These are phyloP conservation scores for Clarias batrachus DNA, from an alignment of 2,113 vertebrate species.

Conservation along the genomic window DNA sequence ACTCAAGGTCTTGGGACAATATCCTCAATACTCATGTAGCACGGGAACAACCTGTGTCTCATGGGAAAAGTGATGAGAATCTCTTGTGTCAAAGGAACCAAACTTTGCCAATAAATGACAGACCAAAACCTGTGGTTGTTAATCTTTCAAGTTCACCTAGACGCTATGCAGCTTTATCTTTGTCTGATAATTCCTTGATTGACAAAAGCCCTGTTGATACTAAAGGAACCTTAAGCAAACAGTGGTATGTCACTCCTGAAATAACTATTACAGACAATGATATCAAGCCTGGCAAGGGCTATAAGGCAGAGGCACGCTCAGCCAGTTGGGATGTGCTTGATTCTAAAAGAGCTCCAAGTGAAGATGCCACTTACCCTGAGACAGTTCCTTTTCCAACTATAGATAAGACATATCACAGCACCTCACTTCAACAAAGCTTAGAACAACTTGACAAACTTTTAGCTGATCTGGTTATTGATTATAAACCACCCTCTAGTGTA, in stretches of 20 bases:
- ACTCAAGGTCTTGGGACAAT: slow-evolving; percentile 96
- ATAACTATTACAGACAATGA: slow-evolving; percentile 99
- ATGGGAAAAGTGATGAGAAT: slow-evolving; percentile 91
- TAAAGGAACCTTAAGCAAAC: slow-evolving; percentile 70
- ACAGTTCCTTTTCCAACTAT: slow-evolving; percentile 57
- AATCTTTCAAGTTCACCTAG: slow-evolving; percentile 94
- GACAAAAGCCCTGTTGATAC: slow-evolving; percentile 83
- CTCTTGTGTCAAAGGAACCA: slow-evolving; percentile 81
- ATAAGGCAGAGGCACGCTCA: slow-evolving; percentile 73
- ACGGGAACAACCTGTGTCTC: slow-evolving; percentile 77
- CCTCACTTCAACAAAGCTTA: slow-evolving; percentile 87
- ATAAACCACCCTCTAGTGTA: slow-evolving; percentile 77
- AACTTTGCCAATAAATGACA: slow-evolving; percentile 75
- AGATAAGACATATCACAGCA: slow-evolving; percentile 73
- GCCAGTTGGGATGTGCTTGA: slow-evolving; percentile 85
- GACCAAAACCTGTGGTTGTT: slow-evolving; percentile 89
- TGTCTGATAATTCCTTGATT: slow-evolving; percentile 90
- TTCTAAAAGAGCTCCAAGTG: slow-evolving; percentile 60
- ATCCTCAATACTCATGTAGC: slow-evolving; percentile 81
- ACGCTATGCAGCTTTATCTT: slow-evolving; percentile 92
- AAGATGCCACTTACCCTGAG: slow-evolving; percentile 62
- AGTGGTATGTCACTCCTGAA: slow-evolving; percentile 92
- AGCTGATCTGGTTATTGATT: slow-evolving; percentile 93
- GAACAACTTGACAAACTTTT: slow-evolving; percentile 96
- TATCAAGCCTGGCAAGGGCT: slow-evolving; percentile 72